Base-by-base conservation (phyloP, 2,797 vertebrate genomes). In the Paratrypauchen microcephalus region DNA sequence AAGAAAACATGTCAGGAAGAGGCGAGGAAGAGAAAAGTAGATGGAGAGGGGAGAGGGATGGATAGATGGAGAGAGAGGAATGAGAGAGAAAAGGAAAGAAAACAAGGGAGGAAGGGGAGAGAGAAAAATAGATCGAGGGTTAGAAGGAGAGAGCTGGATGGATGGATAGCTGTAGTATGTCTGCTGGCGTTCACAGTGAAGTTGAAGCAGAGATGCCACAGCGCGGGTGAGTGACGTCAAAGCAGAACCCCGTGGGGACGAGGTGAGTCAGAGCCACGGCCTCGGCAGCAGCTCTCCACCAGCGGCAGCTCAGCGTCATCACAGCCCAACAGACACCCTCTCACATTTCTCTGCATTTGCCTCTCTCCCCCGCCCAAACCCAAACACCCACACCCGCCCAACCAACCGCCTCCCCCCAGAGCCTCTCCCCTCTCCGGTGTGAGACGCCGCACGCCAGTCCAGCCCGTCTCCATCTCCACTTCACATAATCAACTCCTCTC, bases 241-340 rank as follows among this genome's bases (percentile, higher is more conserved):
- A 83, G 88, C 88, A 85, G 91, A 90, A 91, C 92, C 92, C 91
- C 92, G 85, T 92, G 94, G 92, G 94, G 93, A 92, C 88, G 92
- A 90, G 91, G 91, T 94, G 93, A 94, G 93, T 93, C 93, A 94
- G 93, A 94, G 91, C 88, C 89, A 90, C 91, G 93, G 92, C 92
- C 92, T 90, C 87, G 91, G 92, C 93, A 28, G 89, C 86, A 92
- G 89, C 86, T 89, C 89, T 91, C 88, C 85, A 89, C 89, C 81
- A 91, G 86, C 90, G 58, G 58, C 58, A 30, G 58, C 58, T 19
- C 28, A 7, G 84, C 90, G 90, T 92, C 91, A 92, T 92, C 90
- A 86, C 87, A 88, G 90, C 88, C 88, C 90, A 88, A 90, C 88
- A 91, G 89, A 92, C 91, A 92, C 89, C 91, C 91, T 91, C 89